A percentile compares a stretch with the other conserved stretches of the same genome.
Conservation (phyloP, 2,797 vertebrate genomes). For the Caiman crocodilus region DNA sequence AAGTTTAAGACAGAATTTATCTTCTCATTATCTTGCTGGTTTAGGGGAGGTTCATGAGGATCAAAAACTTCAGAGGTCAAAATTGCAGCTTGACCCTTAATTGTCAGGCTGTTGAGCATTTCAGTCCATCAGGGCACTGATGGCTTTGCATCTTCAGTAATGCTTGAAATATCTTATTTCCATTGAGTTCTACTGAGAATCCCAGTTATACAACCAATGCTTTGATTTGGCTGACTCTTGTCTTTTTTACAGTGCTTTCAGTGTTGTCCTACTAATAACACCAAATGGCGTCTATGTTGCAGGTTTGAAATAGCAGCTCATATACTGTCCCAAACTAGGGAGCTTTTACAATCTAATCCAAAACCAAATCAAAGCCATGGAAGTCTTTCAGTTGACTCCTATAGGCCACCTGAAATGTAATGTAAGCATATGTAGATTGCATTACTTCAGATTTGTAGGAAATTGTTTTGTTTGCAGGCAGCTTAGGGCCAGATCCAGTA, state of each 20-base stretch:
- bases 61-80: slow-evolving; percentile 66
- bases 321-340: not conserved
- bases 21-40: slow-evolving; percentile 30
- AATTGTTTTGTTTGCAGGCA: too few relatives aligned
- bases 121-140: not conserved
- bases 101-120: slow-evolving; percentile 65
- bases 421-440: too few relatives aligned
- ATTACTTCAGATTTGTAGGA: too few relatives aligned
- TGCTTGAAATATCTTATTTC: not conserved
- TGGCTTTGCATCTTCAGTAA: slow-evolving; percentile 42
- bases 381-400: slow-evolving; percentile 8
- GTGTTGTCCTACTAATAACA: slow-evolving; percentile 28
- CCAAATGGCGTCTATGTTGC: not conserved
- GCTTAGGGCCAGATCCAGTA: not conserved
- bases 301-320: not conserved
- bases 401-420: not conserved
- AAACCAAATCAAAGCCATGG: slow-evolving; percentile 13
- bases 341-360: not conserved
- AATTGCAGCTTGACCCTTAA: slow-evolving; percentile 34
- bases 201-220: slow-evolving; percentile 49
- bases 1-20: slow-evolving; percentile 6
- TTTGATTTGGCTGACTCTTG: not conserved
- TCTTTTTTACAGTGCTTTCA: slow-evolving; percentile 35
- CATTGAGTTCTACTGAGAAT: slow-evolving; percentile 70
- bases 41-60: slow-evolving; percentile 40